These are phyloP conservation scores for Charadrius vociferus DNA, from an alignment of 2,113 vertebrate genomes.

Conservation along the genomic window DNA sequence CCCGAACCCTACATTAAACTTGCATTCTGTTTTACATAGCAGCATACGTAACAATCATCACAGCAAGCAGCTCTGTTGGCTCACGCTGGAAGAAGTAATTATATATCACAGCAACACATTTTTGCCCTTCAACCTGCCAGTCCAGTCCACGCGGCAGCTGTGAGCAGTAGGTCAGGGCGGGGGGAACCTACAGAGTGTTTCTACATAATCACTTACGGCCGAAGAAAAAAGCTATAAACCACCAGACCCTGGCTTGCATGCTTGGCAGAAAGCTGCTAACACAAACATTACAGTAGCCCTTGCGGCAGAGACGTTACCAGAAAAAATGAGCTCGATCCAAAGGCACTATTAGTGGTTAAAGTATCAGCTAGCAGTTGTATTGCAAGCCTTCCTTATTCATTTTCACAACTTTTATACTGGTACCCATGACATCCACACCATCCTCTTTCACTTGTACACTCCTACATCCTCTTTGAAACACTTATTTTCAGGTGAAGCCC, in stretches of 20 bases:
- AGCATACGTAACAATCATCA: constrained; percentile 48
- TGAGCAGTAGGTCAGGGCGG: background rate
- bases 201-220: background rate
- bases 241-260: background rate
- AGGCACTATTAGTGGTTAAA: background rate
- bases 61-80: constrained; percentile 45
- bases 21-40: constrained; percentile 45
- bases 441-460: background rate
- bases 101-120: constrained; percentile 38
- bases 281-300: constrained; percentile 28
- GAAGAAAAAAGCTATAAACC: background rate
- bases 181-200: background rate
- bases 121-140: constrained; percentile 59
- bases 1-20: constrained; percentile 22
- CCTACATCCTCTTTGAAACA: background rate
- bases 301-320: constrained; percentile 49
- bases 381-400: background rate
- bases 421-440: background rate
- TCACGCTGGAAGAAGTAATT: constrained; percentile 61
- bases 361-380: background rate
- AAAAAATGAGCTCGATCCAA: constrained; percentile 33
- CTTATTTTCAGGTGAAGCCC: background rate
- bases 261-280: constrained; percentile 51
- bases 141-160: constrained; percentile 33
- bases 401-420: background rate